phyloP scores from a whole-genome alignment of 2,797 vertebrate species.

The Helicolenus hilgendorfi region DNA sequence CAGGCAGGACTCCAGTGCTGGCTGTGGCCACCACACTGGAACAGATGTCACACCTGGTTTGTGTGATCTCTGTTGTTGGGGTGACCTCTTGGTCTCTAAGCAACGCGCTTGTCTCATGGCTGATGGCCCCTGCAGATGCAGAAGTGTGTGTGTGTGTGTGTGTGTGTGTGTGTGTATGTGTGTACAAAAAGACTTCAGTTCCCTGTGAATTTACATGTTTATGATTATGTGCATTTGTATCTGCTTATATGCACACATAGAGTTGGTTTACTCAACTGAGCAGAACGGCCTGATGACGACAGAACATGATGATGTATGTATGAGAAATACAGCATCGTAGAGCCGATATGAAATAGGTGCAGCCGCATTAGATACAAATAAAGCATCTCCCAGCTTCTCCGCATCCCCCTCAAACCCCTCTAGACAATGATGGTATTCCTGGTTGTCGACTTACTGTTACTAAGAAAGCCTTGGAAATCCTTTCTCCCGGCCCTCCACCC shows the following conservation, averaged over 20 bases:
- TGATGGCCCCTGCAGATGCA: slow-evolving; percentile 65
- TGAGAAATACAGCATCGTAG: neutral
- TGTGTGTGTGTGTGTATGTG: neutral
- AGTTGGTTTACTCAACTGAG: neutral
- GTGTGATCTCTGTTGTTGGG: slow-evolving; percentile 80
- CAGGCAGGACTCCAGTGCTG: slow-evolving; percentile 59
- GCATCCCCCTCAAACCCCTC: slow-evolving; percentile 58
- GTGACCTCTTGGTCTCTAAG: slow-evolving; percentile 83
- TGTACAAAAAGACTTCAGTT: slow-evolving; percentile 1
- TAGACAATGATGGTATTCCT: slow-evolving; percentile 79
- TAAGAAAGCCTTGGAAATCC: slow-evolving; percentile 79
- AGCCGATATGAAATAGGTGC: slow-evolving; percentile 17
- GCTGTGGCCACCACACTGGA: slow-evolving; percentile 70
- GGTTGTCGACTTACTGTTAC: slow-evolving; percentile 76
- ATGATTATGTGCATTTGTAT: neutral
- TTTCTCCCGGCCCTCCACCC: slow-evolving; percentile 68
- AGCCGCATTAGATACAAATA: slow-evolving; percentile 36
- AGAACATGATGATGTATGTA: slow-evolving; percentile 7
- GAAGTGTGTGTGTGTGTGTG: neutral
- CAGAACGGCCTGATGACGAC: neutral
- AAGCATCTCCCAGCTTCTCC: slow-evolving; percentile 21
- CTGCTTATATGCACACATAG: neutral
- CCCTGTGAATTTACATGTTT: neutral
- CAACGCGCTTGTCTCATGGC: slow-evolving; percentile 75
- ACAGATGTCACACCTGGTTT: slow-evolving; percentile 88